Base-by-base conservation (phyloP, 2,888 invertebrate species). In the Lepidochitona cinerea region DNA sequence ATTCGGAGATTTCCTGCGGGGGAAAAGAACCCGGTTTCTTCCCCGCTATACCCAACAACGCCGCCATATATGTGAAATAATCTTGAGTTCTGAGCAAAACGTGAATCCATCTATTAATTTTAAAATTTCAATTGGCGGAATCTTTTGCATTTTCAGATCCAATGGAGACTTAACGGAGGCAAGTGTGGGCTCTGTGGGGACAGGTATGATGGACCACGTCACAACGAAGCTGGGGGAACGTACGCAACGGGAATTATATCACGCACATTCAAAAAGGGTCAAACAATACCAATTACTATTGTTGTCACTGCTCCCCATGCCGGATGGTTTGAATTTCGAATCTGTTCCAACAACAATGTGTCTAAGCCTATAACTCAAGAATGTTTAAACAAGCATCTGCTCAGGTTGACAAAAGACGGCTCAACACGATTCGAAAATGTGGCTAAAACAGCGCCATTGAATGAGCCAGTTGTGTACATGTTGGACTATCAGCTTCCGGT, bases 141-240 rank as follows among this genome's bases (percentile, higher is more conserved):
- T 41, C 18, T 41, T 41, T 9, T 41, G 41, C 18, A 9, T 41
- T 18, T 41, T 41, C 18, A 41, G 9, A 41, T 41, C 41, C 67
- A 67, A 33, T 67, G 67, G 69, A 54, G 12, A 14, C 4, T 1
- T 18, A 41, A 69, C n/a, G 79, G 75, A 53, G 97, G 97, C 0
- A 93, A 93, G 83, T 97, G 97, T 87, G 97, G 97, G 0, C 92
- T 96, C 65, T 97, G 97, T 87, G 97, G 97, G 0, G 97, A 97
- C 90, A 94, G 96, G 3, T 94, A 93, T 87, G 73, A 75, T 23
- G 74, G 74, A 9, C 78, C 82, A 18, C 74, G 83, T 23, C 54
- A 68, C 14, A 79, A 85, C 73, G 85, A 85, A 79, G 75, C 73
- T 35, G 78, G 84, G 23, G 85, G 85, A 6, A 54, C 70, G 29